These are phyloP conservation scores for Apotomis turbidana DNA, from an alignment of 2,888 invertebrate species.

Conservation along the genomic window DNA sequence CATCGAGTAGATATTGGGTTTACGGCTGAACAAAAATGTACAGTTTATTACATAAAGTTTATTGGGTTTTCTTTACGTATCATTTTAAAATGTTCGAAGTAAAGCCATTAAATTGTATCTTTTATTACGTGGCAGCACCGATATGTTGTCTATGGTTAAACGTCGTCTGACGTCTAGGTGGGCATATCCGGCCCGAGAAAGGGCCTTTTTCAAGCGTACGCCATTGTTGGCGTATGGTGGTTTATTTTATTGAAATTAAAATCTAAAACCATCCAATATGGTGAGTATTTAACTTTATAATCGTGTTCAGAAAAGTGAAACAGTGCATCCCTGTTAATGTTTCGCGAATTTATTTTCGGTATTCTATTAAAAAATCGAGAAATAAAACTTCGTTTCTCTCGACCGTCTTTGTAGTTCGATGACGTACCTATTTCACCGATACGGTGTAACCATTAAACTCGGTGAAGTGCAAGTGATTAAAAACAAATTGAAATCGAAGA, in stretches of 20 bases:
- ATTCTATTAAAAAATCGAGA: constrained; percentile 52
- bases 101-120: constrained; percentile 3
- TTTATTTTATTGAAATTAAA: constrained; percentile 87
- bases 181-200: constrained; percentile 70
- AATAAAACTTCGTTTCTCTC: constrained; percentile 55
- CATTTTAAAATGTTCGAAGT: background rate
- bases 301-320: constrained; percentile 64
- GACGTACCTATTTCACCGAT: constrained; percentile 79
- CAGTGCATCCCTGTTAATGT: constrained; percentile 56
- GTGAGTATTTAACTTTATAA: constrained; percentile 82
- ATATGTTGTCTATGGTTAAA: constrained; percentile 60
- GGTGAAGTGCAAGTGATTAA: constrained; percentile 54
- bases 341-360: constrained; percentile 65
- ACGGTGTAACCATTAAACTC: constrained; percentile 52
- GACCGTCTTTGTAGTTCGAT: constrained; percentile 72
- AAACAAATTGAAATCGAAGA: background rate
- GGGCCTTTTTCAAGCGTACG: constrained; percentile 93
- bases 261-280: constrained; percentile 94
- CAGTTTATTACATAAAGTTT: background rate
- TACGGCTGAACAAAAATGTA: background rate
- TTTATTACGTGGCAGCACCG: constrained; percentile 50
- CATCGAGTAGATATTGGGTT: too few relatives aligned
- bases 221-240: constrained; percentile 94
- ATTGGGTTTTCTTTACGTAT: rapidly evolving
- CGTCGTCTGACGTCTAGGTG: constrained; percentile 58